A percentile compares a stretch with the other conserved stretches of the same genome.
These are phyloP conservation scores for Hemichromis elongatus DNA, from an alignment of 2,113 vertebrate genomes.

Conservation along the genomic window DNA sequence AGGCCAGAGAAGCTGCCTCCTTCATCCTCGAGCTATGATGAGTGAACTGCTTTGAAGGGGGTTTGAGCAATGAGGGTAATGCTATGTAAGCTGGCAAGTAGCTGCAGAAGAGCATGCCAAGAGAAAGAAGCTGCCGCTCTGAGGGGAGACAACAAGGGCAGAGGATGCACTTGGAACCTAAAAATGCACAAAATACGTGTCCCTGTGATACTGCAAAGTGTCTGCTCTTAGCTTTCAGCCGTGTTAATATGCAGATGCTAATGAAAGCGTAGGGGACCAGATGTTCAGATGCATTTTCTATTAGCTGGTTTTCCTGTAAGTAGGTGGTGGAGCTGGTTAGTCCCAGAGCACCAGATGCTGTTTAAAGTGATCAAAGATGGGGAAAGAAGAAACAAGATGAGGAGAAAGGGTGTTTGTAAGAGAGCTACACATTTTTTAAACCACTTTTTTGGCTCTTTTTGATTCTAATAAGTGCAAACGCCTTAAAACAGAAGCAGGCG, in stretches of 20 bases:
- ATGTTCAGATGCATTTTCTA: constrained; percentile 32
- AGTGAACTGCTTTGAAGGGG: constrained; percentile 36
- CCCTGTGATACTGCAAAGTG: neutral
- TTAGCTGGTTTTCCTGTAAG: constrained; percentile 16
- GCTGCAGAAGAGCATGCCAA: constrained; percentile 8
- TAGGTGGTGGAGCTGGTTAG: constrained; percentile 13
- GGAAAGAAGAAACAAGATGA: neutral
- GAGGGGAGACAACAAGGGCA: neutral
- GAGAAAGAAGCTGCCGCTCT: neutral
- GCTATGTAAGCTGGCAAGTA: constrained; percentile 34
- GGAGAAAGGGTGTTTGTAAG: neutral
- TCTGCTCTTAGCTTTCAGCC: constrained; percentile 1
- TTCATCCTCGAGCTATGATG: constrained; percentile 18
- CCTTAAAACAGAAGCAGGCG: neutral
- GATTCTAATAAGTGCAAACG: neutral
- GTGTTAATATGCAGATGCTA: neutral
- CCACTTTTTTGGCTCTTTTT: neutral
- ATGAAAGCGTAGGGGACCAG: constrained; percentile 4
- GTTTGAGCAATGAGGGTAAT: constrained; percentile 44
- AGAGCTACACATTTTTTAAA: neutral
- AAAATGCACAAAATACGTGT: neutral
- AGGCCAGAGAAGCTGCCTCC: constrained; percentile 4
- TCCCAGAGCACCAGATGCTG: constrained; percentile 22
- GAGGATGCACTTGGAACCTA: constrained; percentile 5
- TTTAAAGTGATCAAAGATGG: constrained; percentile 44